Base-by-base conservation (phyloP, 2,113 vertebrate species). In the Sinocyclocheilus rhinocerous region DNA sequence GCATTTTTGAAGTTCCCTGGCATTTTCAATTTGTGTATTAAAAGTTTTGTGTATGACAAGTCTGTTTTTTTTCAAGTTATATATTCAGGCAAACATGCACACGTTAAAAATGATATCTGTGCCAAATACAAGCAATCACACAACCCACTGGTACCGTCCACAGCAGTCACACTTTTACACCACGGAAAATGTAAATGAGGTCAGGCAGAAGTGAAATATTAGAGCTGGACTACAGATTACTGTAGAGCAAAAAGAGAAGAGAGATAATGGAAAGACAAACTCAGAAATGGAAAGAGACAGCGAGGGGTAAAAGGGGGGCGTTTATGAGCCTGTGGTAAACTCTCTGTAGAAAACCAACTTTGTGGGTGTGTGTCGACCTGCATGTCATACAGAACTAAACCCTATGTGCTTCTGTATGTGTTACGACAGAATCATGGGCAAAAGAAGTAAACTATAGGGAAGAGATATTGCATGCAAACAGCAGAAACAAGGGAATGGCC, bases 361-460 rank as follows among this genome's bases (percentile, higher is more conserved):
- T 87, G 85, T 92, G 86, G 91, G 91, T 91, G 86, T 90, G 94
- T 92, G 84, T 65, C 89, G 92, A 89, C 92, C 88, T 93, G 92
- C 52, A 39, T 76, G 52, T 22, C 18, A 69, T 55, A 42, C 55
- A 22, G 7, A 79, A 16, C 20, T 80, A 24, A 59, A 61, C 10
- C 3, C 36, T 13, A 15, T 24, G 18, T 9, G n/a, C 29, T 4
- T 36, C 18, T 76, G 8, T 26, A 8, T 67, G 55, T 22, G 7
- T 45, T 42, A 13, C 29, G 11, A 6, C 29, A 48, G 24, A 72
- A 24, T 33, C 29, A 39, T 57, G 1, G 50, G 11, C 36, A 22
- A 22, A 59, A 11, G 0, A 20, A 2, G 1, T 55, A 12, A 70
- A 61, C 57, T 11, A 61, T 61, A 59, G 6, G 57, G 2, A n/a